Percentiles rank a stretch among this genome's conserved stretches.
Evolutionary conservation across 1,140 invertebrate species (phyloP).

Genomic region (Meteorus sp.): DNA sequence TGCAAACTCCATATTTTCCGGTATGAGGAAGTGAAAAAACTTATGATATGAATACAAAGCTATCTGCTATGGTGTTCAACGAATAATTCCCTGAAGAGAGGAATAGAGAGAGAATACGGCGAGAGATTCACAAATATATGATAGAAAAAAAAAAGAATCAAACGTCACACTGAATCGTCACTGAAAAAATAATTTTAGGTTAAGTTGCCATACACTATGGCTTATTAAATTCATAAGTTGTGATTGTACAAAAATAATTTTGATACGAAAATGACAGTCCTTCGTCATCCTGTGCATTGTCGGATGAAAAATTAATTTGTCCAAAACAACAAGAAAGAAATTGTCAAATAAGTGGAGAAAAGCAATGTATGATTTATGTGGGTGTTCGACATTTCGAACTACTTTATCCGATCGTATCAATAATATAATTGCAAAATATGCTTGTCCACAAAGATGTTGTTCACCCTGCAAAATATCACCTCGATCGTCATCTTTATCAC

Average conservation of each 20-base stretch:
- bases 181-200: constrained; percentile 10
- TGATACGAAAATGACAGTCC: not conserved
- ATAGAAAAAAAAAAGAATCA: too few species aligned
- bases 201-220: constrained; percentile 4
- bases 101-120: not conserved
- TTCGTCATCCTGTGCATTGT: not conserved
- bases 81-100: too few species aligned
- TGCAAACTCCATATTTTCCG: too few species aligned
- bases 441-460: not conserved
- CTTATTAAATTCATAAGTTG: constrained; percentile 4
- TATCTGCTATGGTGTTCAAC: too few species aligned
- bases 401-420: constrained; percentile 28
- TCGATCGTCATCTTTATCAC: too few species aligned
- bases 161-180: too few species aligned
- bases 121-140: too few species aligned
- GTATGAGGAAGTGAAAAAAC: too few species aligned
- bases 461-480: not conserved
- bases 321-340: too few species aligned
- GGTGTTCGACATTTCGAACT: constrained; percentile 1
- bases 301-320: constrained; percentile 18
- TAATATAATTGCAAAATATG: constrained; percentile 28
- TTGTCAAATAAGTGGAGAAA: too few species aligned
- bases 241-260: not conserved
- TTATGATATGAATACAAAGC: too few species aligned
- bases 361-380: constrained; percentile 18